Conservation (phyloP, 2,797 vertebrate genomes). For the Microctenopoma steveboyesi region DNA sequence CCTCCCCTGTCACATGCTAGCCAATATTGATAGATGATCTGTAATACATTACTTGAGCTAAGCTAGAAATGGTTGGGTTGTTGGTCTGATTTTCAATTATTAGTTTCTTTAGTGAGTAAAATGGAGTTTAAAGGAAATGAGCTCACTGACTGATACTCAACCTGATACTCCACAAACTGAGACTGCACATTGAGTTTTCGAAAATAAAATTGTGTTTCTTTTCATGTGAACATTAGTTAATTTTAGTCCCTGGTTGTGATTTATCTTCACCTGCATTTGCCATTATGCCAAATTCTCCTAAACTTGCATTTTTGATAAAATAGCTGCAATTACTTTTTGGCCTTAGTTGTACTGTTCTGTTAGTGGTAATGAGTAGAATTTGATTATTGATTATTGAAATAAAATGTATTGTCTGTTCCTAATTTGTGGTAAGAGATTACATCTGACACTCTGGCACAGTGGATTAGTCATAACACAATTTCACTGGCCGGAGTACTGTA, state of each 20-base stretch:
- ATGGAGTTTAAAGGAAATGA: slow-evolving; percentile 20
- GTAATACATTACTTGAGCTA: slow-evolving; percentile 43
- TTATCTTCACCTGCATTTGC: too few relatives aligned
- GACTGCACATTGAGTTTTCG: too few relatives aligned
- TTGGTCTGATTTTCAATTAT: slow-evolving; percentile 18
- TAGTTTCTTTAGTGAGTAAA: slow-evolving; percentile 27
- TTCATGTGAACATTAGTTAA: too few relatives aligned
- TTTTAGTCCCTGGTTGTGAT: neutral
- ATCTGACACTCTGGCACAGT: slow-evolving; percentile 9
- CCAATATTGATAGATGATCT: slow-evolving; percentile 55
- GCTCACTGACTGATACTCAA: neutral
- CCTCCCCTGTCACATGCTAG: slow-evolving; percentile 19
- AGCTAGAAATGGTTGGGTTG: slow-evolving; percentile 18
- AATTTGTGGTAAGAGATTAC: neutral
- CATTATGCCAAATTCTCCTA: too few relatives aligned
- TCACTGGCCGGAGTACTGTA: slow-evolving; percentile 27
- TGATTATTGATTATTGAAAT: too few relatives aligned
- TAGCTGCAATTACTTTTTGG: too few relatives aligned
- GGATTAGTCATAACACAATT: slow-evolving; percentile 38
- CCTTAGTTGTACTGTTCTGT: too few relatives aligned
- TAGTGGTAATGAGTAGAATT: too few relatives aligned
- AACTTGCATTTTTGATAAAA: neutral
- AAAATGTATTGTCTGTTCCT: neutral
- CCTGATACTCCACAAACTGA: too few relatives aligned
- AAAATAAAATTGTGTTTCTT: too few relatives aligned